A percentile compares a stretch with the other conserved stretches of the same genome.
Evolutionary conservation across 2,113 vertebrate genomes (phyloP).

Genomic region (Gymnorhina tibicen): DNA sequence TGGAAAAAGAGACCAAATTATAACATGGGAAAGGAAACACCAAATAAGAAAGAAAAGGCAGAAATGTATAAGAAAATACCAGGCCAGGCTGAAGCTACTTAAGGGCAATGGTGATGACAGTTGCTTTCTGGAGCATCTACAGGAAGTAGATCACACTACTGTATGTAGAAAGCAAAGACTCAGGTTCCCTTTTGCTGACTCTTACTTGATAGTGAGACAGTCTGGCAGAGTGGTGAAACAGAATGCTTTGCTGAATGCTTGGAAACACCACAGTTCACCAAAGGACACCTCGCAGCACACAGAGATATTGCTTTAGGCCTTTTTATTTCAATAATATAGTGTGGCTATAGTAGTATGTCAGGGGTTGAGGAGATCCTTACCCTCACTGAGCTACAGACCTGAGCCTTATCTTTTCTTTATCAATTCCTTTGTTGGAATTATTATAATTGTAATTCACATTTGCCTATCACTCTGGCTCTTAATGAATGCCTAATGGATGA

Average conservation of each 20-base stretch:
- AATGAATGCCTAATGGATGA: neutral
- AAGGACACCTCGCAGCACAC: neutral
- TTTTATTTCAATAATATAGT: neutral
- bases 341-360: neutral
- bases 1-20: neutral
- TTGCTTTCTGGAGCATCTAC: neutral
- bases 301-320: neutral
- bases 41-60: neutral
- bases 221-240: neutral
- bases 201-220: neutral
- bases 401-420: neutral
- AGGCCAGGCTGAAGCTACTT: neutral
- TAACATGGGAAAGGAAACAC: neutral
- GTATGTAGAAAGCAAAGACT: neutral
- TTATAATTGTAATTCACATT: neutral
- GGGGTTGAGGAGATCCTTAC: neutral
- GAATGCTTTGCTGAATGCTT: neutral
- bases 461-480: neutral
- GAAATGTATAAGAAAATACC: neutral
- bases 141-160: rapidly evolving
- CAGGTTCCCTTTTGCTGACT: neutral
- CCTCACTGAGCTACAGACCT: neutral
- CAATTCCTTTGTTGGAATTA: neutral
- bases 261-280: neutral
- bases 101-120: neutral